These are phyloP conservation scores for Nyctalus aviator DNA, from an alignment of 2,797 vertebrate species.

Conservation along the genomic window DNA sequence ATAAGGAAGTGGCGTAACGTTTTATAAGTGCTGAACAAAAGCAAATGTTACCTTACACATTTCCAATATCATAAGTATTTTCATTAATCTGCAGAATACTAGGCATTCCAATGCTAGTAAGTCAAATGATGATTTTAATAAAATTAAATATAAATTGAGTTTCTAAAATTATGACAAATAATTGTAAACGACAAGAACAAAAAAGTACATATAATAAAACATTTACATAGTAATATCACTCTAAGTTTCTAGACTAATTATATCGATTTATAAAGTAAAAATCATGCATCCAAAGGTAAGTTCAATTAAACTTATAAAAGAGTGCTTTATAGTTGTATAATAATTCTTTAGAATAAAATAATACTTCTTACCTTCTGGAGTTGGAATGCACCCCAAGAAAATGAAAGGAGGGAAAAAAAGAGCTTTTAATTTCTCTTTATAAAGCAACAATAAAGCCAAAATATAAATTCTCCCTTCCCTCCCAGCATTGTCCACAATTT, in stretches of 20 bases:
- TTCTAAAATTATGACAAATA: constrained; percentile 45
- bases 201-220: constrained; percentile 8
- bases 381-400: constrained; percentile 87
- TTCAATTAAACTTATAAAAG: constrained; percentile 65
- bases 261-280: constrained; percentile 68
- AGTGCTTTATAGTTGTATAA: constrained; percentile 49
- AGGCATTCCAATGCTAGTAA: background rate
- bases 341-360: constrained; percentile 79
- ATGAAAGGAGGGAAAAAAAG: constrained; percentile 82
- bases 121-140: constrained; percentile 9
- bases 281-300: constrained; percentile 52
- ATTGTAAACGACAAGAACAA: constrained; percentile 58
- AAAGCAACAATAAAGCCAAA: constrained; percentile 67
- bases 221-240: constrained; percentile 54
- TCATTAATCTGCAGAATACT: background rate
- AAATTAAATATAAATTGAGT: background rate
- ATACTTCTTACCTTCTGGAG: constrained; percentile 89
- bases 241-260: constrained; percentile 43
- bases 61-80: constrained; percentile 36
- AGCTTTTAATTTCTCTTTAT: constrained; percentile 85
- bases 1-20: background rate
- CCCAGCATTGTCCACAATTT: constrained; percentile 65
- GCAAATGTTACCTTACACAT: constrained; percentile 28
- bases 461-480: constrained; percentile 44
- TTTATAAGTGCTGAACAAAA: background rate